Evolutionary conservation across 1,140 invertebrate species (phyloP), one percentile per base, ranked within the genome.

Genomic region (Panagrolaimus sp.): DNA sequence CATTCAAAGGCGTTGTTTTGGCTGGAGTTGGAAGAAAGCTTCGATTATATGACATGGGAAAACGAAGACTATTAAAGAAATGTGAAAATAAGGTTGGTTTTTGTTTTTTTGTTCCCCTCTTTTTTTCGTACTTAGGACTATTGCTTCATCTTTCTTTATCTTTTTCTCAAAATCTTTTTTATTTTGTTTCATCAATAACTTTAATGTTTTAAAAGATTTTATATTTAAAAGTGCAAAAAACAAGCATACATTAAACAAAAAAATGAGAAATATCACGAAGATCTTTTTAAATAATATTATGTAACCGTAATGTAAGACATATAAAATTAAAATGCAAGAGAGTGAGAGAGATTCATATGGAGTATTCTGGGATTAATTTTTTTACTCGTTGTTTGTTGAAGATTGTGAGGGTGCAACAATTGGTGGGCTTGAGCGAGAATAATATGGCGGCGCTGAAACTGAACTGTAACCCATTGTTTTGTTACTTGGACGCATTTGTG

Each of bases 21-120:
- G 90, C 96, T 1, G 94, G 94, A 0, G 91, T 98, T 14, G 96
- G 96, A 1, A 89, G 89, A 68, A 90, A 92, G 85, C 84, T 98
- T 7, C 86, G 96, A 68, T 88, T 99, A 6, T 99, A 98, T 83
- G 96, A 98, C 77, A 89, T 97, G 79, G 96, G 96, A 47, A 95
- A 94, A 79, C 94, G 96, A 83, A 98, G 98, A 84, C 83, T 99
- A 43, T 84, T 99, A 6, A 87, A 94, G 46, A 99, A 99, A 85
- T 98, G 96, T 86, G 96, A 99, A 86, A 98, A 98, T 85, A 94
- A 96, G 86, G 89, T 90, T 81, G 79, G 77, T 62, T 52, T 68
- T 71, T 47, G 17, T 75, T 65, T 68, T 52, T 55, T 21, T n/a
- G 26, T 7, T 9, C 43, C 14, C 12, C 43, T 7, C 7, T 7